Base-by-base conservation (phyloP, 2,797 vertebrate genomes). In the Xerus rutilus region DNA sequence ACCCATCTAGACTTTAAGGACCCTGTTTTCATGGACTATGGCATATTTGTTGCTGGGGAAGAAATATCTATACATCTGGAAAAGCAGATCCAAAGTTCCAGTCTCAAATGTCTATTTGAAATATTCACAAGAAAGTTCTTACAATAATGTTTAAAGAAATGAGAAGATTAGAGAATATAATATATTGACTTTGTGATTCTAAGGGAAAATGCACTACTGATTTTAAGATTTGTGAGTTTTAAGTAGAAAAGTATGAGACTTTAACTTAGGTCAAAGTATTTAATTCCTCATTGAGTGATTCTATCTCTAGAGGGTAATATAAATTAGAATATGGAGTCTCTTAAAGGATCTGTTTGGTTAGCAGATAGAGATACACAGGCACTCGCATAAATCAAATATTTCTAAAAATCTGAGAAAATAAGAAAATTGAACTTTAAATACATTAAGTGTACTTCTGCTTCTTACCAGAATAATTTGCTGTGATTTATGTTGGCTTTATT, bases 361-460 rank as follows among this genome's bases (percentile, higher is more conserved):
- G 3, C 6, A 69, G 69, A 69, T 39, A 81, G 35, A 84, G 85
- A 88, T 79, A 93, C 76, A 93, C 76, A 77, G 52, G 18, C 35
- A 81, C 17, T 45, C n/a, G 18, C 4, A 70, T 65, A 89, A 94
- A 86, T 76, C 17, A 81, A 93, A 64, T 69, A 74, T 45, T 85
- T 79, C 59, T 91, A 93, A 95, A 87, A 89, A 57, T 73, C 39
- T 65, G 35, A 92, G 30, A 89, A 89, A 86, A 88, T 70, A 65
- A 45, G 8, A 30, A 95, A 93, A 70, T 11, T 94, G 32, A 74
- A 59, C 15, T 43, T 91, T 83, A 87, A 70, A 74, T 86, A 74
- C 4, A 84, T 73, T 83, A 81, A 74, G 62, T 79, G 3, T 62
- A 92, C 35, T 94, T 84, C 35, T 72, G n/a, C 59, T 18, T 92